Conservation (phyloP, 2,888 invertebrate genomes). For the Cataglyphis albicans region DNA sequence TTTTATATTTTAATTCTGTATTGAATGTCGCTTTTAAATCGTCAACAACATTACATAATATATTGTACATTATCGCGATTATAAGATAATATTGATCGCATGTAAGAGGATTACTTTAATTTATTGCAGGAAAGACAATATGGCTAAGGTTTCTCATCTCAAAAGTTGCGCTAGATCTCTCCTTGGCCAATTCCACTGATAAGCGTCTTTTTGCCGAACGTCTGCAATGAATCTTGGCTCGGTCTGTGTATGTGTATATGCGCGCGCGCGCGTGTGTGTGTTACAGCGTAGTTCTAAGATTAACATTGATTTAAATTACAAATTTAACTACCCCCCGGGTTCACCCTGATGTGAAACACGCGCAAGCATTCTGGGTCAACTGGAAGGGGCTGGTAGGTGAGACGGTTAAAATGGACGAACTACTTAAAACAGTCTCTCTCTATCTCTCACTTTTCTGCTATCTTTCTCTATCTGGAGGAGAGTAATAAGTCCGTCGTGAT, state of each 20-base stretch:
- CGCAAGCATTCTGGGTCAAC: constrained; percentile 74
- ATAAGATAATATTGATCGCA: neutral
- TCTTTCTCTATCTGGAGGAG: constrained; percentile 20
- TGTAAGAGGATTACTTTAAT: neutral
- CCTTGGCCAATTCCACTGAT: constrained; percentile 65
- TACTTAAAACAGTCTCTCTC: constrained; percentile 66
- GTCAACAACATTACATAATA: neutral
- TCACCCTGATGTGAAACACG: constrained; percentile 57
- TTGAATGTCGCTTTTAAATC: neutral
- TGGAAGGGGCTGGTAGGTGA: constrained; percentile 57
- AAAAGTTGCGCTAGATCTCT: constrained; percentile 35
- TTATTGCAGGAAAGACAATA: constrained; percentile 19
- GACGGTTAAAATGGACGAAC: constrained; percentile 70
- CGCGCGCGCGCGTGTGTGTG: constrained; percentile 43
- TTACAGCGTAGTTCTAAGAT: constrained; percentile 69
- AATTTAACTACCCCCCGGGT: constrained; percentile 74
- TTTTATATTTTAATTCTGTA: neutral
- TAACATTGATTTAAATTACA: constrained; percentile 80
- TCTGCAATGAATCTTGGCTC: constrained; percentile 69
- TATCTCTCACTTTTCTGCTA: constrained; percentile 32
- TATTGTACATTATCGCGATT: neutral
- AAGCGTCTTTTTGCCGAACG: constrained; percentile 68
- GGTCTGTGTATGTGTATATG: constrained; percentile 2
- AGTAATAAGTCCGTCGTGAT: constrained; percentile 46
- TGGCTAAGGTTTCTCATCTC: constrained; percentile 3